phyloP scores from a whole-genome alignment of 2,888 invertebrate species.

The Drosophila helvetica region DNA sequence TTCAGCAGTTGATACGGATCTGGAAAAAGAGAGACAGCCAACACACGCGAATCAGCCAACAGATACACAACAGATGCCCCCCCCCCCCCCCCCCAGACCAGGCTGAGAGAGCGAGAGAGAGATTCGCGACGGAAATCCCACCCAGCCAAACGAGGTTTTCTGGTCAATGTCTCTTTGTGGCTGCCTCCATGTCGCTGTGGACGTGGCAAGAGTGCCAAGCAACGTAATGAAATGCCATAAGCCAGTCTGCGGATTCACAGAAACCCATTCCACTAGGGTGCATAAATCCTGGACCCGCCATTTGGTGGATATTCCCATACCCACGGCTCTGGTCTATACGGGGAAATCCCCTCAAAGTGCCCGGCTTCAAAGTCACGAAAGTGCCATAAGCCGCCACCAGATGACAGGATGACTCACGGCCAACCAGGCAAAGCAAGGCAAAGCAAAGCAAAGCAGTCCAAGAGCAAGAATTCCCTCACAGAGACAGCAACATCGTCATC shows the following conservation, averaged over 20 bases:
- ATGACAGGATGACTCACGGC: slow-evolving; percentile 27
- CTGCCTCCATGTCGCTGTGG: slow-evolving; percentile 4
- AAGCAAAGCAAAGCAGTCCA: slow-evolving; percentile 9
- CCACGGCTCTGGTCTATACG: slow-evolving; percentile 1
- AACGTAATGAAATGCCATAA: slow-evolving; percentile 48
- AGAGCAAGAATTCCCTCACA: slow-evolving; percentile 21
- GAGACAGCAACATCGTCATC: slow-evolving; percentile 7
- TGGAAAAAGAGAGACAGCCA: slow-evolving; percentile 81
- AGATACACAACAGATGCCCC: slow-evolving; percentile 36
- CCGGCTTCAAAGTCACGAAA: slow-evolving; percentile 38
- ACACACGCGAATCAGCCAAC: slow-evolving; percentile 40
- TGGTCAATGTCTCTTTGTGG: slow-evolving; percentile 44
- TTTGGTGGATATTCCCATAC: slow-evolving; percentile 33
- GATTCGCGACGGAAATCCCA: slow-evolving; percentile 18
- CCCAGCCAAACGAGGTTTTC: slow-evolving; percentile 53
- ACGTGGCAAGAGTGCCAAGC: slow-evolving; percentile 66
- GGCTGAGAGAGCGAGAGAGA: slow-evolving; percentile 4
- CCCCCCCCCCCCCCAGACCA: neutral
- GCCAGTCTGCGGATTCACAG: slow-evolving; percentile 39
- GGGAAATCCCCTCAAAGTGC: slow-evolving; percentile 43
- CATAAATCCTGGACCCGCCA: slow-evolving; percentile 42
- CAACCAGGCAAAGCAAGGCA: slow-evolving; percentile 18
- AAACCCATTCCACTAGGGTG: slow-evolving; percentile 47
- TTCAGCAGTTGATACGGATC: slow-evolving; percentile 91
- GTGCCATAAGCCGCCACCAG: slow-evolving; percentile 23